phyloP scores from a whole-genome alignment of 2,113 vertebrate genomes.

The Chrysemys picta region DNA sequence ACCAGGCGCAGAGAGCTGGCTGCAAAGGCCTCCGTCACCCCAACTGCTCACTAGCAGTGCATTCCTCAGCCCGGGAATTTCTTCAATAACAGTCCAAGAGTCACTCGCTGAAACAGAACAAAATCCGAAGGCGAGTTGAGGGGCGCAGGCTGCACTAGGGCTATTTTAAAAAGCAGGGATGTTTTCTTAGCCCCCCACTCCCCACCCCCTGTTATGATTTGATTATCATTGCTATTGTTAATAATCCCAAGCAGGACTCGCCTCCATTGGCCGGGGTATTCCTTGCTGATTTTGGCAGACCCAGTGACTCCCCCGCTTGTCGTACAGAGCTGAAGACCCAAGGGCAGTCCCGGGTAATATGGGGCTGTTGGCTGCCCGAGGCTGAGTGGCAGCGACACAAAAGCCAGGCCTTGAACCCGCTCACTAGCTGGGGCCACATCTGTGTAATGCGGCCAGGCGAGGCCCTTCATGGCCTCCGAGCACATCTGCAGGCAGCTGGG shows the following conservation, averaged over 20 bases:
- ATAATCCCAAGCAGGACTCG: too few species aligned
- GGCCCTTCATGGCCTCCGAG: rapidly evolving
- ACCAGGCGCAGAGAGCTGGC: background rate
- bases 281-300: too few species aligned
- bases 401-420: rapidly evolving
- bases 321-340: too few species aligned
- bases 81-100: conserved; percentile 74
- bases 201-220: too few species aligned
- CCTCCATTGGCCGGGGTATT: too few species aligned
- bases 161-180: too few species aligned
- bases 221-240: too few species aligned
- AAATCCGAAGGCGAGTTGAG: rapidly evolving
- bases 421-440: rapidly evolving
- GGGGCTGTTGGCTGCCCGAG: too few species aligned
- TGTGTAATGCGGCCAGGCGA: background rate
- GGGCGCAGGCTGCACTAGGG: rapidly evolving
- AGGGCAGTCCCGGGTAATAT: too few species aligned
- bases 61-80: conserved; percentile 78
- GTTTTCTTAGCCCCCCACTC: too few species aligned
- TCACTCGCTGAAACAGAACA: conserved; percentile 57
- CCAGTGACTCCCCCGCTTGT: too few species aligned
- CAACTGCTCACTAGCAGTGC: conserved; percentile 68
- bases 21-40: conserved; percentile 28
- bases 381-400: rapidly evolving
- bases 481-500: rapidly evolving